Conservation (phyloP, 1,140 invertebrate genomes). For the Drosophila melanica region DNA sequence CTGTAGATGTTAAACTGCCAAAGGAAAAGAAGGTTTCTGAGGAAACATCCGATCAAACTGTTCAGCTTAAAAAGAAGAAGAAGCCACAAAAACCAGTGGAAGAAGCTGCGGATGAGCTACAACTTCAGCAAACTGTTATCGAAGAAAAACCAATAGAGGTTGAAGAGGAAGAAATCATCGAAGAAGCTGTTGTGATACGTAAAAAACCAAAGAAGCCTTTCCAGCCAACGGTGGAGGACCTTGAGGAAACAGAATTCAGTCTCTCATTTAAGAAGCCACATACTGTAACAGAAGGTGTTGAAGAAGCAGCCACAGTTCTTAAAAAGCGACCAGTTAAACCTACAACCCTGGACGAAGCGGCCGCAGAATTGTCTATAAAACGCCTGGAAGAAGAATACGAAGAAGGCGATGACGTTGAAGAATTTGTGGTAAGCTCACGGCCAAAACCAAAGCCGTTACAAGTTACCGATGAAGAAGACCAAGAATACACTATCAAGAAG, state of each 20-base stretch:
- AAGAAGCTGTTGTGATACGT: constrained; percentile 72
- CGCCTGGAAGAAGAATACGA: constrained; percentile 82
- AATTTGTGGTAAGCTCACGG: constrained; percentile 78
- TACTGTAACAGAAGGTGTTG: constrained; percentile 77
- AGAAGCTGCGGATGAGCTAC: constrained; percentile 84
- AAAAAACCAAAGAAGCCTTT: constrained; percentile 78
- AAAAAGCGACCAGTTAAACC: constrained; percentile 81
- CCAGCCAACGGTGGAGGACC: constrained; percentile 67
- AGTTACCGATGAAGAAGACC: constrained; percentile 88
- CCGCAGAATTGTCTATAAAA: constrained; percentile 80
- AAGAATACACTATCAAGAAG: constrained; percentile 90
- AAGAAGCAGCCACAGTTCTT: constrained; percentile 80
- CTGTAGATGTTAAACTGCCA: constrained; percentile 68
- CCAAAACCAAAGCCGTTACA: constrained; percentile 81
- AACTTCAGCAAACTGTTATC: constrained; percentile 83
- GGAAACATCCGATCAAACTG: constrained; percentile 71
- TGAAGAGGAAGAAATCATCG: constrained; percentile 81
- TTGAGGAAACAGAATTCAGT: constrained; percentile 79
- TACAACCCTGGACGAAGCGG: constrained; percentile 64
- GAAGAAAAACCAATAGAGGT: constrained; percentile 83
- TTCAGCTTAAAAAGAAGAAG: constrained; percentile 80
- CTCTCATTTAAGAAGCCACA: constrained; percentile 83
- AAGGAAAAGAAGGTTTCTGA: constrained; percentile 60
- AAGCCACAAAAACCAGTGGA: constrained; percentile 75
- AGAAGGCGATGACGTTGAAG: constrained; percentile 84